Conservation (phyloP, 2,113 vertebrate genomes). For the Menura novaehollandiae region DNA sequence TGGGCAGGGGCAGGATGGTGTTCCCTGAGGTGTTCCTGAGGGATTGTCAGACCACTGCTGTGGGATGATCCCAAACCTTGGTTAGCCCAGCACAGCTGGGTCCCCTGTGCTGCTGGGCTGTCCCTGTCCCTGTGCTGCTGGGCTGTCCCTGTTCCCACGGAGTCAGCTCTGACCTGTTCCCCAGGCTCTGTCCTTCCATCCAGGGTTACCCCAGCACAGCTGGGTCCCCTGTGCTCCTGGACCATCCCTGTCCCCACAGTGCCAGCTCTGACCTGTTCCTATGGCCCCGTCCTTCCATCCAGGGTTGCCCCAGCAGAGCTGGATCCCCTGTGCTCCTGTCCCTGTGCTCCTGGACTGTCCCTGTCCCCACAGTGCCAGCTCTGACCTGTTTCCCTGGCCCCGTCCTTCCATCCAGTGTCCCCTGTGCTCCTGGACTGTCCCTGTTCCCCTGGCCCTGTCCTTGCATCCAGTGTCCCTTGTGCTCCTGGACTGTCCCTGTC, state of each 20-base stretch:
- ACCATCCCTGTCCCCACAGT: neutral
- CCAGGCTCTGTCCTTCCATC: neutral
- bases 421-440: neutral
- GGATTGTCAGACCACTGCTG: neutral
- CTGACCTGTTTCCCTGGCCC: neutral
- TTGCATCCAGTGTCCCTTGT: neutral
- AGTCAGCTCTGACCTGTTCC: neutral
- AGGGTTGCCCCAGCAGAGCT: too few relatives aligned
- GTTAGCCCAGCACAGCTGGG: neutral
- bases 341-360: neutral
- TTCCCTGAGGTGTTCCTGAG: neutral
- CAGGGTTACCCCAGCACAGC: neutral
- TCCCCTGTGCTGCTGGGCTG: neutral
- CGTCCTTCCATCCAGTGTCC: neutral
- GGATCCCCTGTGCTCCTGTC: neutral
- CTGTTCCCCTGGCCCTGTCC: neutral
- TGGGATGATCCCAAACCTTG: neutral
- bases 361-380: neutral
- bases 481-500: neutral
- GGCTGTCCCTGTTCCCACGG: neutral
- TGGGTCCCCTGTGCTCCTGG: neutral
- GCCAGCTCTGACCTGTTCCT: neutral
- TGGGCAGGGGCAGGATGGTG: neutral
- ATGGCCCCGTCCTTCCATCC: neutral
- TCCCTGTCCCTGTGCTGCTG: neutral